Conservation (phyloP, 2,888 invertebrate genomes). For the Ischnus inquisitorius region DNA sequence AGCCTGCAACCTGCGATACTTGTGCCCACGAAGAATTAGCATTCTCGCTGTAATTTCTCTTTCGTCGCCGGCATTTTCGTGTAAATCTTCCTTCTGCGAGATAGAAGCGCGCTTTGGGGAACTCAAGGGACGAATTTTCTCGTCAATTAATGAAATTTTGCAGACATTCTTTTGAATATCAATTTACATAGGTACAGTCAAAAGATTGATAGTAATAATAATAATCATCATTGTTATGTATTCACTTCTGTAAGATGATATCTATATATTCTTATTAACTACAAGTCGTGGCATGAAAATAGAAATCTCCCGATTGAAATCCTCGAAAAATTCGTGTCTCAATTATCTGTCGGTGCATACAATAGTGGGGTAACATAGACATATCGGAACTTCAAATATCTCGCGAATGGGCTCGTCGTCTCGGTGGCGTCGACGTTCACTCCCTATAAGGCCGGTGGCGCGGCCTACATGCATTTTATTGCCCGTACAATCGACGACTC, state of each 20-base stretch:
- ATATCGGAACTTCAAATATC: conserved; percentile 42
- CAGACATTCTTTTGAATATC: too few relatives aligned
- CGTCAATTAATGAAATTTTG: too few relatives aligned
- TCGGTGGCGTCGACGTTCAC: conserved; percentile 66
- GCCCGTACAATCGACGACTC: conserved; percentile 70
- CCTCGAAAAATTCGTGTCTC: background rate
- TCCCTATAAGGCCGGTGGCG: conserved; percentile 69
- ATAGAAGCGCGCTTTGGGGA: background rate
- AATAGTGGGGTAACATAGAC: conserved; percentile 19
- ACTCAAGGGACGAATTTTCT: too few relatives aligned
- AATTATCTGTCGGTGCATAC: conserved; percentile 44
- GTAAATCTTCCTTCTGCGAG: conserved; percentile 45
- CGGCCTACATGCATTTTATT: conserved; percentile 75
- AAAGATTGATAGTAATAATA: too few relatives aligned
- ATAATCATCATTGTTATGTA: too few relatives aligned
- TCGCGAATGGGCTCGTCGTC: conserved; percentile 21
- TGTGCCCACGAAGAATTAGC: conserved; percentile 31
- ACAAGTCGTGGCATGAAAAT: too few relatives aligned
- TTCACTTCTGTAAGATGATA: too few relatives aligned
- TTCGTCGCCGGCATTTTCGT: conserved; percentile 30
- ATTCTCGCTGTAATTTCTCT: conserved; percentile 52
- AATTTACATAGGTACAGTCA: too few relatives aligned
- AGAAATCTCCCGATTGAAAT: too few relatives aligned
- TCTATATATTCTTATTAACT: too few relatives aligned
- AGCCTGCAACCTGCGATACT: conserved; percentile 27